Conservation (phyloP, 2,797 vertebrate genomes). For the Botia kubotai region DNA sequence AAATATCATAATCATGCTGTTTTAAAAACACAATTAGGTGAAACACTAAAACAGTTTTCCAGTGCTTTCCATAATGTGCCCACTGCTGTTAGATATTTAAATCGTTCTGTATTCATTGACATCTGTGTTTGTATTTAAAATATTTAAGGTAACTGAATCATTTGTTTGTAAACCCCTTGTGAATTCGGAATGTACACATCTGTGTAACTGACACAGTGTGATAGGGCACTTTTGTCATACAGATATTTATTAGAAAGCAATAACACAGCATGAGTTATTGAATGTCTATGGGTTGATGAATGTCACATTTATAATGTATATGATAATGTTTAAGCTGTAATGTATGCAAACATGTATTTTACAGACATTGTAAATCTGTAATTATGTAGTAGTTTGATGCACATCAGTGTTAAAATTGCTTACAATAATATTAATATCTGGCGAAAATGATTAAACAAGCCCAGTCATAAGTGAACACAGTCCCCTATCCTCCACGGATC, state of each 20-base stretch:
- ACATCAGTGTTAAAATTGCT: not conserved
- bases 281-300: not conserved
- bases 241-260: not conserved
- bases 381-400: slow-evolving; percentile 1
- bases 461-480: slow-evolving; percentile 3
- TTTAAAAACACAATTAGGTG: not conserved
- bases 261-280: not conserved
- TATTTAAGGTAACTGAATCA: no score
- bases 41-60: not conserved
- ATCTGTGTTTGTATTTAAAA: no score
- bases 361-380: not conserved
- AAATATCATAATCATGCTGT: not conserved
- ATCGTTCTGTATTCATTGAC: no score
- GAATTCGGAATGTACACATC: no score
- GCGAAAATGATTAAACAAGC: slow-evolving; percentile 13
- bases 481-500: slow-evolving; percentile 9
- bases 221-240: no score
- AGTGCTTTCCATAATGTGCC: not conserved
- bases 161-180: no score
- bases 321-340: not conserved
- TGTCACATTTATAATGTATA: slow-evolving; percentile 5
- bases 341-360: no score
- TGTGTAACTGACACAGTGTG: no score
- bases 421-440: not conserved
- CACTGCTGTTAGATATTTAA: not conserved